These are phyloP conservation scores for Sarcophaga carnaria DNA, from an alignment of 2,888 invertebrate genomes.

Conservation along the genomic window DNA sequence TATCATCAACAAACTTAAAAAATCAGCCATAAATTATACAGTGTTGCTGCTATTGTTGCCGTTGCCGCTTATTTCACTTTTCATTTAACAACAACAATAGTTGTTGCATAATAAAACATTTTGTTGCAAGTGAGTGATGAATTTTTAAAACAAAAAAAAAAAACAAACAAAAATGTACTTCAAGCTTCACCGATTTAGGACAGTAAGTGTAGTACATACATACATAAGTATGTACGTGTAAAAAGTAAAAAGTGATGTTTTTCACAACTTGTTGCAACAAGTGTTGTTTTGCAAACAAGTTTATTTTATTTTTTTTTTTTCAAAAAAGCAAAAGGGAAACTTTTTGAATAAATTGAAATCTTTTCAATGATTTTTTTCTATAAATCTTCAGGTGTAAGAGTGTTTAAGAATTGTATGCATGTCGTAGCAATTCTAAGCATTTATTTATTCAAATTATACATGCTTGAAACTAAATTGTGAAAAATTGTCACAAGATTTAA, in stretches of 20 bases:
- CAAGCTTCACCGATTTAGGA: background rate
- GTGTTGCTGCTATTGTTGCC: background rate
- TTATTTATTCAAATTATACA: no score
- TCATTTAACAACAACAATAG: background rate
- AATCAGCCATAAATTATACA: background rate
- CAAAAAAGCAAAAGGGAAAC: no score
- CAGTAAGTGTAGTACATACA: background rate
- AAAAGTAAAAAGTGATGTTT: slow-evolving; percentile 1
- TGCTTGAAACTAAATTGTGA: no score
- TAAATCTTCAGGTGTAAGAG: no score
- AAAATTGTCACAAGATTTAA: no score
- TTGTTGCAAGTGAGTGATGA: slow-evolving; percentile 50
- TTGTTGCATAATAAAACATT: slow-evolving; percentile 51
- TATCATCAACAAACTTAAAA: background rate
- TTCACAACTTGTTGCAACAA: background rate
- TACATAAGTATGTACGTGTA: background rate
- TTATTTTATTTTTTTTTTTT: no score
- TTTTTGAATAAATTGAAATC: no score
- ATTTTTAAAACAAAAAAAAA: slow-evolving; percentile 17
- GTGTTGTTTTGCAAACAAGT: no score
- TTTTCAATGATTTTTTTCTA: no score
- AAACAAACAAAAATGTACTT: background rate
- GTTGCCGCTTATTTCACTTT: background rate
- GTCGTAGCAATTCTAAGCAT: no score
- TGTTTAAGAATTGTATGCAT: no score